A percentile compares a stretch with the other conserved stretches of the same genome.
These are phyloP conservation scores for Trematocara stigmaticum DNA, from an alignment of 2,113 vertebrate genomes.

Conservation along the genomic window DNA sequence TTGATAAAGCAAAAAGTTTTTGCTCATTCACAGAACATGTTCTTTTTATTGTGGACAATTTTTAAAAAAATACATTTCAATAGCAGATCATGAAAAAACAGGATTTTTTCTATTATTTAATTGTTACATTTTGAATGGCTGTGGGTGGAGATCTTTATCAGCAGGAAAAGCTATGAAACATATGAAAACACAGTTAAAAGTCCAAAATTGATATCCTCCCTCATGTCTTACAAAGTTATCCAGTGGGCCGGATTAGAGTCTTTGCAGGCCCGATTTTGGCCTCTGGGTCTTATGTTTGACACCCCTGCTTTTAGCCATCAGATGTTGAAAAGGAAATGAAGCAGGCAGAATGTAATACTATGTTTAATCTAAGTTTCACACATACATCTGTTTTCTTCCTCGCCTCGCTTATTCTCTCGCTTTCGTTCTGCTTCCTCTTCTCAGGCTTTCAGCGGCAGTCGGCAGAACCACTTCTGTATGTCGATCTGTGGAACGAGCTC, in stretches of 20 bases:
- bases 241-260: not conserved
- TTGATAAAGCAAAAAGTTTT: accelerated
- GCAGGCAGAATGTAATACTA: not conserved
- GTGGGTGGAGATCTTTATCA: not conserved
- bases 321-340: not conserved
- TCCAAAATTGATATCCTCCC: not conserved
- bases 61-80: not conserved
- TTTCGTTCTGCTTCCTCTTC: not conserved
- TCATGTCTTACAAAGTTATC: not conserved
- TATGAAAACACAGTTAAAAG: not conserved
- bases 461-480: not conserved
- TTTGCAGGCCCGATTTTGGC: not conserved
- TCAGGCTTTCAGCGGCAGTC: not conserved
- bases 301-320: not conserved
- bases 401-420: not conserved
- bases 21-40: not conserved
- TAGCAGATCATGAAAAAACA: not conserved
- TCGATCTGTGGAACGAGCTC: not conserved
- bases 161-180: not conserved
- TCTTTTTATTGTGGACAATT: not conserved
- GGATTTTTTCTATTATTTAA: not conserved
- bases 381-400: not conserved
- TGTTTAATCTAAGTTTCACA: not conserved
- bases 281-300: not conserved
- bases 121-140: not conserved